These are phyloP conservation scores for Pollenia amentaria DNA, from an alignment of 2,888 invertebrate species.

Conservation along the genomic window DNA sequence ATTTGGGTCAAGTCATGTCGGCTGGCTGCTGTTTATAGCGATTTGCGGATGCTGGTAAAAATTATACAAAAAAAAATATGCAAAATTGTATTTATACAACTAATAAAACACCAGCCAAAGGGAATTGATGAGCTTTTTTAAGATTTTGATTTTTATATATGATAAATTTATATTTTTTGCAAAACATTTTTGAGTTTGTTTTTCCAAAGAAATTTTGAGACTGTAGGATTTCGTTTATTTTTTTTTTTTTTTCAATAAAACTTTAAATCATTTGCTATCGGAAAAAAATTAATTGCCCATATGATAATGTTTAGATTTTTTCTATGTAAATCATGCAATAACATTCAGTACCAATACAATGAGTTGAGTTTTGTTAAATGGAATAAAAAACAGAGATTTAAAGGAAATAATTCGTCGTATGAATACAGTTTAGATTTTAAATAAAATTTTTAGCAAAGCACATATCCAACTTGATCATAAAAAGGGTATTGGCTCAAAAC, in stretches of 20 bases:
- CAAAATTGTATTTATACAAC: background rate
- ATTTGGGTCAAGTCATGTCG: constrained; percentile 75
- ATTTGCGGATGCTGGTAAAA: constrained; percentile 46
- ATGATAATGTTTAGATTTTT: constrained; percentile 59
- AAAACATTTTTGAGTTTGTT: constrained; percentile 35
- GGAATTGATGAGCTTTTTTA: constrained; percentile 53
- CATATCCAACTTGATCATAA: no score
- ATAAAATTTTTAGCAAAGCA: no score
- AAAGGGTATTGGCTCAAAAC: no score
- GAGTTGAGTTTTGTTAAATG: constrained; percentile 6
- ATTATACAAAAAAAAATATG: constrained; percentile 27
- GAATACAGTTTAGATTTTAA: no score
- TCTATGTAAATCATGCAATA: constrained; percentile 51
- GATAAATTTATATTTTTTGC: constrained; percentile 14
- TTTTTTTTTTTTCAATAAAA: constrained; percentile 14
- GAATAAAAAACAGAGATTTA: background rate
- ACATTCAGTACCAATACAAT: constrained; percentile 17
- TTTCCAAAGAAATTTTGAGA: constrained; percentile 31
- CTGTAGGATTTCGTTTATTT: background rate
- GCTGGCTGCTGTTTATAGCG: constrained; percentile 53
- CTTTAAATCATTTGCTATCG: constrained; percentile 65
- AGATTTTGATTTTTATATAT: constrained; percentile 24
- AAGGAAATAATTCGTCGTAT: background rate
- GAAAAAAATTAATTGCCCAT: constrained; percentile 67
- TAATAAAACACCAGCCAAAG: constrained; percentile 36